These are phyloP conservation scores for Philaethria dido DNA, from an alignment of 2,888 invertebrate genomes.

Conservation along the genomic window DNA sequence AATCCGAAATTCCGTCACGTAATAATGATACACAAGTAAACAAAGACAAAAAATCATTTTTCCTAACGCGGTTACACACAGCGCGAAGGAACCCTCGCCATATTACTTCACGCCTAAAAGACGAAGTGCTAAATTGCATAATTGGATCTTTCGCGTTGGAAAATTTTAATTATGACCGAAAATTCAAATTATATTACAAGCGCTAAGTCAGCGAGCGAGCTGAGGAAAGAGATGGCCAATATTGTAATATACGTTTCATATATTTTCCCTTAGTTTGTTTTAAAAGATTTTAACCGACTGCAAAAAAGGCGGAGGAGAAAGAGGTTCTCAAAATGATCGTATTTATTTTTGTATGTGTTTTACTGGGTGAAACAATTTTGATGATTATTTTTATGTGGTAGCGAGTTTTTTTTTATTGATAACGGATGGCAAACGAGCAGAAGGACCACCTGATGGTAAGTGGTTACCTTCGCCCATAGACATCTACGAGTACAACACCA, in stretches of 20 bases:
- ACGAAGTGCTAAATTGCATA: slow-evolving; percentile 56
- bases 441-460: too few relatives aligned
- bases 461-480: too few relatives aligned
- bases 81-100: slow-evolving; percentile 2
- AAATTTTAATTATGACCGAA: slow-evolving; percentile 63
- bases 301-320: too few relatives aligned
- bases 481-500: too few relatives aligned
- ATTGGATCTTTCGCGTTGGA: slow-evolving; percentile 56
- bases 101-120: slow-evolving; percentile 22
- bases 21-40: neutral
- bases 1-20: too few relatives aligned
- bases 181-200: slow-evolving; percentile 55
- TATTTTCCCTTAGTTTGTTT: neutral
- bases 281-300: too few relatives aligned
- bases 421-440: too few relatives aligned
- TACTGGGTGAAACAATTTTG: too few relatives aligned
- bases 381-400: too few relatives aligned
- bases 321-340: too few relatives aligned
- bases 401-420: too few relatives aligned
- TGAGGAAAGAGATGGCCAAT: slow-evolving; percentile 37
- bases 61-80: slow-evolving; percentile 3
- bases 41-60: neutral
- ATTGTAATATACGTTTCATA: slow-evolving; percentile 10
- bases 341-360: too few relatives aligned
- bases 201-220: slow-evolving; percentile 52